phyloP scores from a whole-genome alignment of 2,888 invertebrate species.

The Heliconius aoede region DNA sequence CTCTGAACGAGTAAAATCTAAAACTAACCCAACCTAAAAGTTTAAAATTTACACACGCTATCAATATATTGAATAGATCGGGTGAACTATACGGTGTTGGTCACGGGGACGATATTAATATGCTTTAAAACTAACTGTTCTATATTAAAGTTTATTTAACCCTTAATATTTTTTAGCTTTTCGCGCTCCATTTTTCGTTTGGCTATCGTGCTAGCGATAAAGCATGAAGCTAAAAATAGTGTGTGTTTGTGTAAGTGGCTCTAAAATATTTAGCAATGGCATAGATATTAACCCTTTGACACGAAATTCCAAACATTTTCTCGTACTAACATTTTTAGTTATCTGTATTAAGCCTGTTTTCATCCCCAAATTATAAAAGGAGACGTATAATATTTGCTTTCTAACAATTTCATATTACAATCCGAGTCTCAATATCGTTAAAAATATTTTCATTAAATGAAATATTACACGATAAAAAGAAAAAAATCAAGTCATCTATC shows the following conservation, averaged over 20 bases:
- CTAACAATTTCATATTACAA: background rate
- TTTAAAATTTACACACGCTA: constrained; percentile 30
- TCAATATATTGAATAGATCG: constrained; percentile 28
- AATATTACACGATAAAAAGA: constrained; percentile 8
- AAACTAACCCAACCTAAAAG: constrained; percentile 33
- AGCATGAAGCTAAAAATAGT: background rate
- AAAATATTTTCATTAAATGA: constrained; percentile 6
- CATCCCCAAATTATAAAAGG: no score
- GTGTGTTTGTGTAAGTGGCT: background rate
- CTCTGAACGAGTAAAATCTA: constrained; percentile 17
- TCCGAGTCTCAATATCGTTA: background rate
- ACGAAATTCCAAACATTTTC: background rate
- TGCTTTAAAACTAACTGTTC: background rate
- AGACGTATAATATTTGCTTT: background rate
- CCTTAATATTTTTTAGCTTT: no score
- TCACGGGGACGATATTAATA: constrained; percentile 13
- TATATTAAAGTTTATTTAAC: background rate
- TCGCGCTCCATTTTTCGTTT: no score
- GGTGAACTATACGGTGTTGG: background rate
- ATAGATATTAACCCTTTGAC: background rate
- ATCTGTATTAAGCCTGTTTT: background rate
- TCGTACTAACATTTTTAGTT: background rate
- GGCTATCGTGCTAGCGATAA: no score
- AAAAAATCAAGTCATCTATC: constrained; percentile 30
- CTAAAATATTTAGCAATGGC: background rate